These are phyloP conservation scores for Albula goreensis DNA, from an alignment of 2,113 vertebrate genomes.

Conservation along the genomic window DNA sequence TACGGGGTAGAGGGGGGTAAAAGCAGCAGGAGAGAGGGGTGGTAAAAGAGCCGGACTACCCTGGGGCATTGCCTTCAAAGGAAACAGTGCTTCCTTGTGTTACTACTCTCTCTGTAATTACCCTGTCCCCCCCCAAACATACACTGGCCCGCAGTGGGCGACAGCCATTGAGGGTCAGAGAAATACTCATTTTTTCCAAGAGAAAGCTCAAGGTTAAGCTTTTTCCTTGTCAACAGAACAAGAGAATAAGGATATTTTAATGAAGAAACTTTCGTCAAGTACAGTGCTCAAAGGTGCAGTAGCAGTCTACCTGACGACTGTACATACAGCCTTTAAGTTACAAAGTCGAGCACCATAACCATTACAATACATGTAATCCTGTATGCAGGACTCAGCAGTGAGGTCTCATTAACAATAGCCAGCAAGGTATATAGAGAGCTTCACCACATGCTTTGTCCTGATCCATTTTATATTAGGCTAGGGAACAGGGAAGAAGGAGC, in stretches of 20 bases:
- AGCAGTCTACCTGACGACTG: too few species aligned
- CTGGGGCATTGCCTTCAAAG: slow-evolving; percentile 46
- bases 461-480: background rate
- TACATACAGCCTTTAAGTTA: too few species aligned
- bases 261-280: too few species aligned
- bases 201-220: slow-evolving; percentile 43
- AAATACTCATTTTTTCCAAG: slow-evolving; percentile 40
- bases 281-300: too few species aligned
- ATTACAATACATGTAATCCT: slow-evolving; percentile 20
- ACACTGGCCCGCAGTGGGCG: slow-evolving; percentile 9
- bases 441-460: background rate
- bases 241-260: too few species aligned
- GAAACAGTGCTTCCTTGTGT: slow-evolving; percentile 32
- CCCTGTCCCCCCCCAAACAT: slow-evolving; percentile 31
- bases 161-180: slow-evolving; percentile 37
- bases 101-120: slow-evolving; percentile 46
- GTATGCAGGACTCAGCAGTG: background rate
- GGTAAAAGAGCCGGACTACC: slow-evolving; percentile 28
- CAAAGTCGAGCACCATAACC: too few species aligned
- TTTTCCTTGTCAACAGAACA: background rate
- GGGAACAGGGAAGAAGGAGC: background rate
- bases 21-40: background rate
- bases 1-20: background rate
- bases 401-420: too few species aligned
- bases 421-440: background rate